A percentile compares a stretch with the other conserved stretches of the same genome.
These are phyloP conservation scores for Boleophthalmus pectinirostris DNA, from an alignment of 2,113 vertebrate species.

Conservation along the genomic window DNA sequence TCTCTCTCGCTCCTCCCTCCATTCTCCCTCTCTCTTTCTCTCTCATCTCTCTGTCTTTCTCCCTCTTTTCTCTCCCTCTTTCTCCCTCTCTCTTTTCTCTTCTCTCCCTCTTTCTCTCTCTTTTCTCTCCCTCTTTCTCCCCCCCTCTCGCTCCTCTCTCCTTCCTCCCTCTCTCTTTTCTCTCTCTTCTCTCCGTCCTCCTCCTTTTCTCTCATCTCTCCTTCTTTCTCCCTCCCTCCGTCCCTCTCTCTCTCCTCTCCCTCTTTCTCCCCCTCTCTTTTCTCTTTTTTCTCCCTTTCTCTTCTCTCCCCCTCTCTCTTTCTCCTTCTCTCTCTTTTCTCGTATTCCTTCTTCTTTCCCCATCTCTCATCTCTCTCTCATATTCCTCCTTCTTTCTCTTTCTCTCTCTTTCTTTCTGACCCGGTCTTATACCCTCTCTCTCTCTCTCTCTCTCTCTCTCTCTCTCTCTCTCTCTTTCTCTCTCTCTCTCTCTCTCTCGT, in stretches of 20 bases:
- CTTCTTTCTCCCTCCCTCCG: neutral
- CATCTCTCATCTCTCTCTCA: neutral
- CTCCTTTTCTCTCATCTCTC: neutral
- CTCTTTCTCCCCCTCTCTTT: neutral
- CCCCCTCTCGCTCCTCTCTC: too few relatives aligned
- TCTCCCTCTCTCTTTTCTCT: neutral
- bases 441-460: neutral
- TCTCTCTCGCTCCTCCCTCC: too few relatives aligned
- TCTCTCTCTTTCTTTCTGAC: neutral
- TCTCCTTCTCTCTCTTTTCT: neutral
- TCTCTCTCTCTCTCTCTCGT: too few relatives aligned
- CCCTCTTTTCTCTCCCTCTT: neutral
- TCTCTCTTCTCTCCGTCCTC: constrained; percentile 43
- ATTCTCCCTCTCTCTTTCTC: too few relatives aligned
- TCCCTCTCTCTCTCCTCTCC: neutral
- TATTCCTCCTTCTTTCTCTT: neutral
- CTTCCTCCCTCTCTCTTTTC: neutral
- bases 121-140: neutral
- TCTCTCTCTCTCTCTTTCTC: neutral
- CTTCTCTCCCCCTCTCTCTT: neutral
- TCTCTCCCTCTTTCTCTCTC: too few relatives aligned
- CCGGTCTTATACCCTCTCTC: too few relatives aligned
- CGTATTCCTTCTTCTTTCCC: neutral
- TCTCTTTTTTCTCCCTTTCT: neutral
- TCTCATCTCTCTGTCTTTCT: neutral